A percentile compares a stretch with the other conserved stretches of the same genome.
Evolutionary conservation across 1,140 invertebrate genomes (phyloP).

Genomic region (Tachypleus tridentatus): DNA sequence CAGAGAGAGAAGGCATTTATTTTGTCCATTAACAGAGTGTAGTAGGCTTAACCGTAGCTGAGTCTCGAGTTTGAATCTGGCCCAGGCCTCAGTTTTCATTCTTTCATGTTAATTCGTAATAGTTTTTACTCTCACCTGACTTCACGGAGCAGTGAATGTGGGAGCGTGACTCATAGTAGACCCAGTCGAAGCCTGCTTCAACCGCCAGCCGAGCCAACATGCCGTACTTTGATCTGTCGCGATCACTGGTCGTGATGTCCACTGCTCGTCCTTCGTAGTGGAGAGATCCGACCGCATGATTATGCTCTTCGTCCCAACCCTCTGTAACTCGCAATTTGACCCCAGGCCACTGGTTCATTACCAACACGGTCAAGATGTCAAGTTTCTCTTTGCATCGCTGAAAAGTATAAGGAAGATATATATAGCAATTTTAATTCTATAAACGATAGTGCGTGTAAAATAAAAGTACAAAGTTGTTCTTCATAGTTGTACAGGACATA

Average conservation of each 20-base stretch:
- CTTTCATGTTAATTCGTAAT: too few species aligned
- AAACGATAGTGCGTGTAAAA: too few species aligned
- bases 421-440: too few species aligned
- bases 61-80: too few species aligned
- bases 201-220: constrained; percentile 88
- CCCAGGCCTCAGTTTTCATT: too few species aligned
- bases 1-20: too few species aligned
- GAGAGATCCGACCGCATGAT: constrained; percentile 64
- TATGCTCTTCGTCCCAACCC: constrained; percentile 78
- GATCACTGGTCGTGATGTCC: constrained; percentile 86
- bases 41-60: too few species aligned
- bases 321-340: constrained; percentile 80
- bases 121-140: constrained; percentile 57
- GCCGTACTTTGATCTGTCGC: constrained; percentile 82
- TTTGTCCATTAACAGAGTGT: too few species aligned
- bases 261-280: constrained; percentile 94
- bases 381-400: constrained; percentile 92
- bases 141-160: constrained; percentile 96
- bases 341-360: constrained; percentile 96
- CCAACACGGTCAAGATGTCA: constrained; percentile 84
- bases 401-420: constrained; percentile 30
- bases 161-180: constrained; percentile 84
- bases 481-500: too few species aligned
- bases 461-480: too few species aligned
- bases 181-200: constrained; percentile 97